phyloP scores from a whole-genome alignment of 2,113 vertebrate genomes.

The Choloepus hoffmanni region DNA sequence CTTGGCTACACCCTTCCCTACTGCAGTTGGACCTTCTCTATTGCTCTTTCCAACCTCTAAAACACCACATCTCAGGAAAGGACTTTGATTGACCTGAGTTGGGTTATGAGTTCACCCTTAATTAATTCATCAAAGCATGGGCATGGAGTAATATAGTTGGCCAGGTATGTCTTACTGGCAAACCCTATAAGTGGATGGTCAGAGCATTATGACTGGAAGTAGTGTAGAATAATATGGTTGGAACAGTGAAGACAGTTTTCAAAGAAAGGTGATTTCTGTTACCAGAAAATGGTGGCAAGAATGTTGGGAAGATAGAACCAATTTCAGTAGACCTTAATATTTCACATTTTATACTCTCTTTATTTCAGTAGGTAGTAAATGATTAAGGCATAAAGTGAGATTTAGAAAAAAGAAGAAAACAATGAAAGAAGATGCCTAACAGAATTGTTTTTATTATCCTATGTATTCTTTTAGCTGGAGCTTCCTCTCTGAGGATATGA shows the following conservation, averaged over 20 bases:
- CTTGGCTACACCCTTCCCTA: background rate
- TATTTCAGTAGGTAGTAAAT: background rate
- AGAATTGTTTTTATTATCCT: background rate
- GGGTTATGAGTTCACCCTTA: background rate
- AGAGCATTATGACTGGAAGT: background rate
- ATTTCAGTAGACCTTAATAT: background rate
- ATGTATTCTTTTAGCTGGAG: background rate
- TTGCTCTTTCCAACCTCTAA: background rate
- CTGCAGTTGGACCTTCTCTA: background rate
- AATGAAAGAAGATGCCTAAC: background rate
- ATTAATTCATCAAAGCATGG: background rate
- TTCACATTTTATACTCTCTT: background rate
- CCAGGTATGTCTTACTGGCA: background rate
- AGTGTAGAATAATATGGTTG: background rate
- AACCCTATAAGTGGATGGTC: background rate
- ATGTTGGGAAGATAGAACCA: background rate
- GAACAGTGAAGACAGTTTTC: background rate
- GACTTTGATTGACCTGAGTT: background rate
- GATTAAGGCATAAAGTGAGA: background rate
- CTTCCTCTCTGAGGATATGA: background rate
- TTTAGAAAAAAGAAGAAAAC: background rate
- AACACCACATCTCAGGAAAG: background rate
- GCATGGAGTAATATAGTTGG: background rate
- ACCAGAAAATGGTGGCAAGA: background rate
- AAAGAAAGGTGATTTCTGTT: background rate